Percentiles rank a stretch among this genome's conserved stretches.
Conservation (phyloP, 2,797 vertebrate species). For the Hemibagrus guttatus region DNA sequence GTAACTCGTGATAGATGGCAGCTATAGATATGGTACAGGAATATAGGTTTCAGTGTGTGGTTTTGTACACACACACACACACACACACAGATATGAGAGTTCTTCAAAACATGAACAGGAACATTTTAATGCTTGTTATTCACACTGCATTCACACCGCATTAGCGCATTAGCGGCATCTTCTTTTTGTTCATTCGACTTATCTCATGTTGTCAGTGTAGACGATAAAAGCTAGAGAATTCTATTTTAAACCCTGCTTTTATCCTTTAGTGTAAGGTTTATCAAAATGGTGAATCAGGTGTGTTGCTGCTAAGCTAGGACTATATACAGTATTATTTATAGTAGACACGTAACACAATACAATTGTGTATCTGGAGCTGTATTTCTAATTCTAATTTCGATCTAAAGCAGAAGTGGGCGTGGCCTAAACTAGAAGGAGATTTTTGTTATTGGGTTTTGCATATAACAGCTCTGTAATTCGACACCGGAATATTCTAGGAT, state of each 20-base stretch:
- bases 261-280: not conserved
- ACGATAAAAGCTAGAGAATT: not conserved
- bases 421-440: not conserved
- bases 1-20: not conserved
- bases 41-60: not conserved
- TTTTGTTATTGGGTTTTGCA: not conserved
- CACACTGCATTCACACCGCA: not conserved
- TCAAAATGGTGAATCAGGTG: not conserved
- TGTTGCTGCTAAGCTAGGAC: not conserved
- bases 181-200: no score
- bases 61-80: not conserved
- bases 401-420: not conserved
- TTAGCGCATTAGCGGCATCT: not conserved
- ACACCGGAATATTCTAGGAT: not conserved
- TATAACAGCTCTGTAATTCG: not conserved
- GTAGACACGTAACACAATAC: not conserved
- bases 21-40: not conserved
- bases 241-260: not conserved
- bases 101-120: not conserved
- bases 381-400: no score
- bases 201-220: not conserved
- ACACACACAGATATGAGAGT: not conserved
- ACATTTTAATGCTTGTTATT: not conserved
- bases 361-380: not conserved
- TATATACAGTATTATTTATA: not conserved